Percentiles rank a stretch among this genome's conserved stretches.
These are phyloP conservation scores for Neogobius melanostomus DNA, from an alignment of 2,113 vertebrate genomes.

Conservation along the genomic window DNA sequence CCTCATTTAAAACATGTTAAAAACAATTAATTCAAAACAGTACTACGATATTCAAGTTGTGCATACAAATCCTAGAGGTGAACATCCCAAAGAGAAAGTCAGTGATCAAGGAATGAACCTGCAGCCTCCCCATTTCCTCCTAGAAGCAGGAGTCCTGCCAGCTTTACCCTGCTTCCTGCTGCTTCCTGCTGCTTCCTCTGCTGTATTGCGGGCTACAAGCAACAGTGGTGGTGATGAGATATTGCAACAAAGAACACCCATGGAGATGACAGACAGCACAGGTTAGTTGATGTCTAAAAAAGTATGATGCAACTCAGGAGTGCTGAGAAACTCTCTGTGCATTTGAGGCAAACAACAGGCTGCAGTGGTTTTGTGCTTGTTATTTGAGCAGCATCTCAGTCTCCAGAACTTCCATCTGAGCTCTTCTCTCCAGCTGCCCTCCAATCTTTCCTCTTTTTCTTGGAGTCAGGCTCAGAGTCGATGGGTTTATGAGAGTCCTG, in stretches of 20 bases:
- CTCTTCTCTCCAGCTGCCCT: conserved; percentile 84
- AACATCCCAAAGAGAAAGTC: conserved; percentile 17
- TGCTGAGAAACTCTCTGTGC: conserved; percentile 30
- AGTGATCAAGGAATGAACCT: conserved; percentile 37
- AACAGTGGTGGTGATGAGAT: conserved; percentile 45
- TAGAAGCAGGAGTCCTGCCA: conserved; percentile 23
- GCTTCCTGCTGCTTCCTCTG: conserved; percentile 31
- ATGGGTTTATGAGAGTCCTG: conserved; percentile 34
- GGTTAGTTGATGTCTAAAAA: conserved; percentile 44
- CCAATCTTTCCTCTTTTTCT: conserved; percentile 84
- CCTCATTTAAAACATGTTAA: background rate
- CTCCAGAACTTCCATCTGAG: conserved; percentile 85
- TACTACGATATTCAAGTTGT: conserved; percentile 9
- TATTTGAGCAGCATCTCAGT: conserved; percentile 59
- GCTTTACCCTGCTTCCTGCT: conserved; percentile 33
- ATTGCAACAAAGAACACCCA: conserved; percentile 30
- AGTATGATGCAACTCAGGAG: conserved; percentile 28
- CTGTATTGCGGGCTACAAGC: conserved; percentile 12
- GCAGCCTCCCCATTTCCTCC: conserved; percentile 19
- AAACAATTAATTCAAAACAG: background rate
- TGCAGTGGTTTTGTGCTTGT: conserved; percentile 22
- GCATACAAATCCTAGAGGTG: conserved; percentile 22
- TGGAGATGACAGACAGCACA: conserved; percentile 27
- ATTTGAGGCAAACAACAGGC: conserved; percentile 23
- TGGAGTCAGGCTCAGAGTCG: conserved; percentile 55